Evolutionary conservation across 1,140 invertebrate species (phyloP).

Genomic region (Globodera ellingtonae): DNA sequence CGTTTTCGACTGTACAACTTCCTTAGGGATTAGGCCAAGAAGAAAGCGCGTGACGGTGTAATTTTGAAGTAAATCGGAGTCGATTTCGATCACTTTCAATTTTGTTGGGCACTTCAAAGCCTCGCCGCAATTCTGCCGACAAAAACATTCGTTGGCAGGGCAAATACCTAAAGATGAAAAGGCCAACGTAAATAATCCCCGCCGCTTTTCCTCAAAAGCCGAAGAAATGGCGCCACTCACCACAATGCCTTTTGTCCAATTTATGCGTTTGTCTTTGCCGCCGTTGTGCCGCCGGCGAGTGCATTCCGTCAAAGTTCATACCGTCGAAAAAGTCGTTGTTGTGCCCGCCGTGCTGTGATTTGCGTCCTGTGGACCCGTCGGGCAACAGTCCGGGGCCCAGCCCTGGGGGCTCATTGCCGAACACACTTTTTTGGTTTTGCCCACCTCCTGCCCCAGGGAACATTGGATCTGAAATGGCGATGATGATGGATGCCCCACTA

Average conservation of each 20-base stretch:
- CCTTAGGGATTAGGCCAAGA: background rate
- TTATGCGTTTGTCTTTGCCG: background rate
- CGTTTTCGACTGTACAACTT: background rate
- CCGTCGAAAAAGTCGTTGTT: conserved; percentile 8
- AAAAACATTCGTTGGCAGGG: background rate
- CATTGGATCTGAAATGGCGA: background rate
- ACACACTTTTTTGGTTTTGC: background rate
- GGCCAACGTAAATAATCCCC: too few relatives aligned
- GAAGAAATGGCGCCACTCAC: background rate
- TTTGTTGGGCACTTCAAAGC: background rate
- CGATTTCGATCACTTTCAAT: background rate
- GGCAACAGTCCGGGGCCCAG: conserved; percentile 11
- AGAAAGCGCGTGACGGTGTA: background rate
- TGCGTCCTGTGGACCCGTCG: conserved; percentile 17
- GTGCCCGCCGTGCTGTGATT: background rate
- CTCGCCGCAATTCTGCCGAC: background rate
- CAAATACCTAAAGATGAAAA: background rate
- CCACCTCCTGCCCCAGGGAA: background rate
- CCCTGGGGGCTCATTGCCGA: background rate
- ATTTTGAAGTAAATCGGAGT: background rate
- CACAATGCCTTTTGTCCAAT: background rate
- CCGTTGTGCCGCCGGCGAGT: background rate
- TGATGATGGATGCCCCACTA: background rate
- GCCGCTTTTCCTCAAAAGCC: too few relatives aligned
- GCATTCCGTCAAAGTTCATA: conserved; percentile 3